A percentile compares a stretch with the other conserved stretches of the same genome.
Conservation (phyloP, 2,888 invertebrate species). For the Teleogryllus oceanicus region DNA sequence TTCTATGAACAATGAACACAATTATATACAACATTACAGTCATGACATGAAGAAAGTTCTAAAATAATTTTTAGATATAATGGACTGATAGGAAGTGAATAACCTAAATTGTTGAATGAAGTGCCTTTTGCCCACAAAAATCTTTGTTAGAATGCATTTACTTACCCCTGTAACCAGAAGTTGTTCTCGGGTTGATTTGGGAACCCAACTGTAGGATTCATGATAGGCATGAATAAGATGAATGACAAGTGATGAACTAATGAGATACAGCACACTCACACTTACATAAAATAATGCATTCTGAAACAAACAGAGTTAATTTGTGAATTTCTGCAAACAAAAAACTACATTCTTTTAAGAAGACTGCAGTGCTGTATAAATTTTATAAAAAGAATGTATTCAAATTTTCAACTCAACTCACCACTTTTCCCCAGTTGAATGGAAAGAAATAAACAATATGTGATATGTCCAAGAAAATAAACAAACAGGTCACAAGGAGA, state of each 20-base stretch:
- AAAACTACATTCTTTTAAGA: constrained; percentile 21
- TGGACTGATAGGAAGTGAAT: too few relatives aligned
- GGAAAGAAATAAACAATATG: constrained; percentile 74
- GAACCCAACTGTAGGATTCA: constrained; percentile 65
- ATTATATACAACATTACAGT: too few relatives aligned
- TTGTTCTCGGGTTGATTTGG: constrained; percentile 68
- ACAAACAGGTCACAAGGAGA: constrained; percentile 67
- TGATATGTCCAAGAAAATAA: constrained; percentile 76
- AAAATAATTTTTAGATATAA: too few relatives aligned
- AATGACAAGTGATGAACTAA: constrained; percentile 66
- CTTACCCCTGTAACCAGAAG: constrained; percentile 63
- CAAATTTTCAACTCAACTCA: constrained; percentile 49
- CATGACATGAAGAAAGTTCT: too few relatives aligned
- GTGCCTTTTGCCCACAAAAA: too few relatives aligned
- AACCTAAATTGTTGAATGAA: too few relatives aligned
- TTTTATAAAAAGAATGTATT: neutral
- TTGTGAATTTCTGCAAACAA: constrained; percentile 7
- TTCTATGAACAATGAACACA: too few relatives aligned
- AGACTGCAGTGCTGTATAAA: neutral
- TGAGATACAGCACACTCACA: constrained; percentile 67
- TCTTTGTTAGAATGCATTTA: constrained; percentile 29
- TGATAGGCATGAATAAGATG: constrained; percentile 54
- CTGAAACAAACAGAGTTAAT: constrained; percentile 46
- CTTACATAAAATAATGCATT: constrained; percentile 70
- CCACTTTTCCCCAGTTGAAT: constrained; percentile 74